Evolutionary conservation across 2,113 vertebrate species (phyloP).

Genomic region (Mirza zaza): DNA sequence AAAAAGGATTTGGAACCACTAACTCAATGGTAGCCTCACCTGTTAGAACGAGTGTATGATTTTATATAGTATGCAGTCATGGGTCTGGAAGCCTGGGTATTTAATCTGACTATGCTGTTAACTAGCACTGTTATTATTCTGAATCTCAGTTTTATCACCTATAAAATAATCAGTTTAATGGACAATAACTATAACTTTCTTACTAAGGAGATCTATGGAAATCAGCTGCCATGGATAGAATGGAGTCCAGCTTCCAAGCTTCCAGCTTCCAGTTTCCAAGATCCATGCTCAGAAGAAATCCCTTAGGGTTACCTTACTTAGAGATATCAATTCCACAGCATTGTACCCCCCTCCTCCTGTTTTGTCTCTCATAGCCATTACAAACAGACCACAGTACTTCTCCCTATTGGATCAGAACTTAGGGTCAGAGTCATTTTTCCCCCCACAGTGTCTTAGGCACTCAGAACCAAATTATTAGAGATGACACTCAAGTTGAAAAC

Average conservation of each 20-base stretch:
- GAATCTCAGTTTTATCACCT: background rate
- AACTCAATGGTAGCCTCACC: background rate
- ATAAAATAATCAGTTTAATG: background rate
- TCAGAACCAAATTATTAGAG: conserved; percentile 17
- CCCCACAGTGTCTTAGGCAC: background rate
- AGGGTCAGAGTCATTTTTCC: background rate
- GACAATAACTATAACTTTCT: background rate
- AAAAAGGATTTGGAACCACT: background rate
- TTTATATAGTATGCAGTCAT: background rate
- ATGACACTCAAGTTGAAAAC: background rate
- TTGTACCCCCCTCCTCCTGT: background rate
- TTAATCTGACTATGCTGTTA: background rate
- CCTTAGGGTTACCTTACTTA: background rate
- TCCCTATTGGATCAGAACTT: background rate
- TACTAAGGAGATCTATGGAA: background rate
- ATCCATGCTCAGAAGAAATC: background rate
- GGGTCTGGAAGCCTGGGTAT: background rate
- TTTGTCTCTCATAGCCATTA: background rate
- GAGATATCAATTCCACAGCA: background rate
- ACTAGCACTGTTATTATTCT: background rate
- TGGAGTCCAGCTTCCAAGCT: background rate
- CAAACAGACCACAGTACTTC: background rate
- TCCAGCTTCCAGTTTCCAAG: background rate
- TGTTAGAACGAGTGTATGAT: background rate
- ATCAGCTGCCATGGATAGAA: background rate